A percentile compares a stretch with the other conserved stretches of the same genome.
These are phyloP conservation scores for Byasa hedistus DNA, from an alignment of 2,888 invertebrate species.

Conservation along the genomic window DNA sequence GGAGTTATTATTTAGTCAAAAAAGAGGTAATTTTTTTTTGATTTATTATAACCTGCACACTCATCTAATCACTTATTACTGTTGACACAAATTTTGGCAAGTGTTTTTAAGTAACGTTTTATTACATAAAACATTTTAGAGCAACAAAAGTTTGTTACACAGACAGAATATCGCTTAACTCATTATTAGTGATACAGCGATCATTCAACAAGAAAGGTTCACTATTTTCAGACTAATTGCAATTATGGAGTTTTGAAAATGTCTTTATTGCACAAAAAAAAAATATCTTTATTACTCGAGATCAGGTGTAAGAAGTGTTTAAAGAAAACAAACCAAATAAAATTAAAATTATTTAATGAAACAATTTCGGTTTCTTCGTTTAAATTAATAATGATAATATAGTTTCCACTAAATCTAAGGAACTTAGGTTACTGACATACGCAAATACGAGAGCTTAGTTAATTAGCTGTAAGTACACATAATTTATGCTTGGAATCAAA, in stretches of 20 bases:
- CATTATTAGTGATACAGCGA: not conserved
- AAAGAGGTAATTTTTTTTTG: no score
- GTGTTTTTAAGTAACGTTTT: no score
- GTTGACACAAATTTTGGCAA: no score
- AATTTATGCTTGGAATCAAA: constrained; percentile 43
- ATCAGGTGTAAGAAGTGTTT: not conserved
- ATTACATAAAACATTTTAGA: no score
- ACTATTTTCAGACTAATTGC: not conserved
- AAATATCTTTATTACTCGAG: no score
- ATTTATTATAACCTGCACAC: no score
- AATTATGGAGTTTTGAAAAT: not conserved
- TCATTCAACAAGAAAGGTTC: not conserved
- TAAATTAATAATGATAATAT: constrained; percentile 60
- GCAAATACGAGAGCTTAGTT: constrained; percentile 62
- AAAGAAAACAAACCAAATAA: constrained; percentile 46
- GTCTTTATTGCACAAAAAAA: not conserved
- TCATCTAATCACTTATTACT: no score
- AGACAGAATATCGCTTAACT: no score
- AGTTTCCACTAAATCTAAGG: constrained; percentile 70
- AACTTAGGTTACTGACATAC: constrained; percentile 66
- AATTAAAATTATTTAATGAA: constrained; percentile 79
- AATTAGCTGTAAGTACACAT: constrained; percentile 69
- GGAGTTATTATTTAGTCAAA: no score
- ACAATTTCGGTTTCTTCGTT: constrained; percentile 66
- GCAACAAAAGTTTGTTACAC: no score